A percentile compares a stretch with the other conserved stretches of the same genome.
Conservation (phyloP, 2,888 invertebrate genomes). For the Chelonus formosanus region DNA sequence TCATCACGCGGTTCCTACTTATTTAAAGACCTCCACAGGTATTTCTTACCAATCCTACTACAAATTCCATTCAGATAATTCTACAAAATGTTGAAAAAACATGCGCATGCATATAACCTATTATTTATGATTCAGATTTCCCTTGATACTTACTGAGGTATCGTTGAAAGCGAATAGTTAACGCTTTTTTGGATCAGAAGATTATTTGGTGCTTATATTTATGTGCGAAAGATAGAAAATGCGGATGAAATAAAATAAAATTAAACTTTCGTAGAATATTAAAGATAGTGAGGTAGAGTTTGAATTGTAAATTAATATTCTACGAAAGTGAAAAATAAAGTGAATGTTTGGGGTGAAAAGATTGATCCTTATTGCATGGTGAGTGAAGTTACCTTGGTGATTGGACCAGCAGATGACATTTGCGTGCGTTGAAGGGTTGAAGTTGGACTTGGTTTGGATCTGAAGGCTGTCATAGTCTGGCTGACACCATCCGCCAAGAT, state of each 20-base stretch:
- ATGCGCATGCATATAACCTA: slow-evolving; percentile 39
- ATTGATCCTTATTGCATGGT: slow-evolving; percentile 23
- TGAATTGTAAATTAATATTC: too few species aligned
- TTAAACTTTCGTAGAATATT: too few species aligned
- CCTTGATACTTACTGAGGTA: slow-evolving; percentile 35
- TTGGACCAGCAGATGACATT: slow-evolving; percentile 83
- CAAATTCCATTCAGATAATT: slow-evolving; percentile 13
- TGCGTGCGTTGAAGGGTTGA: slow-evolving; percentile 73
- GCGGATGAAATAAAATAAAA: slow-evolving; percentile 34
- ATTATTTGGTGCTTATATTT: slow-evolving; percentile 40
- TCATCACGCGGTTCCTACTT: too few species aligned
- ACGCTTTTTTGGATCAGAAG: slow-evolving; percentile 25
- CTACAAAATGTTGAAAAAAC: slow-evolving; percentile 30
- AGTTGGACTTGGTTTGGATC: slow-evolving; percentile 89
- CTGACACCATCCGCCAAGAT: slow-evolving; percentile 98
- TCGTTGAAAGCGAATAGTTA: slow-evolving; percentile 29
- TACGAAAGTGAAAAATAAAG: too few species aligned
- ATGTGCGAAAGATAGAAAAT: slow-evolving; percentile 40
- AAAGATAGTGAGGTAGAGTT: too few species aligned
- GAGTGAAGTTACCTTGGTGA: slow-evolving; percentile 82
- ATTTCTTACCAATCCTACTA: slow-evolving; percentile 26
- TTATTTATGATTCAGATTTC: slow-evolving; percentile 3
- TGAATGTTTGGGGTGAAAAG: too few species aligned
- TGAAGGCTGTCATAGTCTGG: slow-evolving; percentile 99
- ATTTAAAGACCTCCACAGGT: not conserved